Percentiles rank a stretch among this genome's conserved stretches.
Evolutionary conservation across 2,888 invertebrate genomes (phyloP).

Genomic region (Lycophotia porphyrea): DNA sequence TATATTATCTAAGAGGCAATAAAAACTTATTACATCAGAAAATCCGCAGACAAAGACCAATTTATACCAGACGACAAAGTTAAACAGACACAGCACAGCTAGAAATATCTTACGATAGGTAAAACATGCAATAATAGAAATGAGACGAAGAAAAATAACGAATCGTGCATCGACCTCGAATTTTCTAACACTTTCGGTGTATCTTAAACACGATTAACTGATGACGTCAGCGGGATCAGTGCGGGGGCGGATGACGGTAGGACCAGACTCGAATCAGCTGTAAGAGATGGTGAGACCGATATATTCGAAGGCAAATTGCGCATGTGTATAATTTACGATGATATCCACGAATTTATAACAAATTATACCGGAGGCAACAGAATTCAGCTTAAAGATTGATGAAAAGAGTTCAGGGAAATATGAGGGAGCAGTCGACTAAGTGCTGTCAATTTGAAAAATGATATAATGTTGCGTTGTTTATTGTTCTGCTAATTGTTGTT

Average conservation of each 20-base stretch:
- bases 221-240: constrained; percentile 68
- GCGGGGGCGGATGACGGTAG: constrained; percentile 71
- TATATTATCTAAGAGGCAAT: constrained; percentile 32
- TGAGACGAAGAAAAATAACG: constrained; percentile 54
- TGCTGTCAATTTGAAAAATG: constrained; percentile 29
- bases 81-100: constrained; percentile 45
- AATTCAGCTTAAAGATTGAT: constrained; percentile 36
- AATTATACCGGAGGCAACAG: constrained; percentile 37
- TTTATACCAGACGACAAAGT: constrained; percentile 46
- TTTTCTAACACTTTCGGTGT: constrained; percentile 65
- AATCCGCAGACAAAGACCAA: constrained; percentile 48
- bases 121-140: constrained; percentile 64
- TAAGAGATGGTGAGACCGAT: constrained; percentile 55
- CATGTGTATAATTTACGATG: constrained; percentile 55
- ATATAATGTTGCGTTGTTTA: constrained; percentile 32
- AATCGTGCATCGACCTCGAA: constrained; percentile 74
- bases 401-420: constrained; percentile 22
- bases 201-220: constrained; percentile 58
- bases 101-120: constrained; percentile 56
- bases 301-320: constrained; percentile 58
- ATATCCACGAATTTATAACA: constrained; percentile 55
- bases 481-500: constrained; percentile 16
- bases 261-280: constrained; percentile 71
- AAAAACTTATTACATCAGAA: constrained; percentile 39
- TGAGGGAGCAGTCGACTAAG: background rate